A percentile compares a stretch with the other conserved stretches of the same genome.
Evolutionary conservation across 2,113 vertebrate species (phyloP).

Genomic region (Holacanthus passer): DNA sequence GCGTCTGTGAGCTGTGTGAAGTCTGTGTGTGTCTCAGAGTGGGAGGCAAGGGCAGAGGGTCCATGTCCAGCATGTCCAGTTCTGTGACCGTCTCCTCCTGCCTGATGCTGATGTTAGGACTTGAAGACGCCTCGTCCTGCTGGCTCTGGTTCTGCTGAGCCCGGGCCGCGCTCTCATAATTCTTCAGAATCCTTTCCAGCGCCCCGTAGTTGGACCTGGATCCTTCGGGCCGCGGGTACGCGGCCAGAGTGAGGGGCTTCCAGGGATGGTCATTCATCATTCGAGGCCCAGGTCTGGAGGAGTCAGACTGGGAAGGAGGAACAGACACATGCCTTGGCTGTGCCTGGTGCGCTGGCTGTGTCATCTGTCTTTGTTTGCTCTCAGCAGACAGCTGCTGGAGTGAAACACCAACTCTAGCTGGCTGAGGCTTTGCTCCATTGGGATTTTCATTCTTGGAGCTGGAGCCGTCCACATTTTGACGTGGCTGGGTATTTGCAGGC

Average conservation of each 20-base stretch:
- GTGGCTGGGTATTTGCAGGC: constrained; percentile 47
- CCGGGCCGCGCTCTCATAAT: constrained; percentile 87
- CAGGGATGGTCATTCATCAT: constrained; percentile 90
- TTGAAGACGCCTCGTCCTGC: constrained; percentile 59
- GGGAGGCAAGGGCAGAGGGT: constrained; percentile 70
- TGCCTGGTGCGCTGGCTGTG: constrained; percentile 43
- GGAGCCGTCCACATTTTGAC: constrained; percentile 35
- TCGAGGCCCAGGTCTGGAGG: constrained; percentile 68
- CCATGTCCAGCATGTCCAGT: constrained; percentile 84
- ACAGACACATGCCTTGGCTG: constrained; percentile 51
- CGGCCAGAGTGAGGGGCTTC: constrained; percentile 92
- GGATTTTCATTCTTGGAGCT: constrained; percentile 54
- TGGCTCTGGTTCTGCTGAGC: constrained; percentile 75
- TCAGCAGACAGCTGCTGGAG: constrained; percentile 69
- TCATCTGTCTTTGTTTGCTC: constrained; percentile 54
- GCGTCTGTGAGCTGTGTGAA: constrained; percentile 66
- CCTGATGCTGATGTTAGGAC: constrained; percentile 56
- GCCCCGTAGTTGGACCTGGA: constrained; percentile 95
- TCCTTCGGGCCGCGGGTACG: constrained; percentile 92
- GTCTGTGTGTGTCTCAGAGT: constrained; percentile 74
- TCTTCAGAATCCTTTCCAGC: constrained; percentile 93
- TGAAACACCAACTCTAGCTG: constrained; percentile 46
- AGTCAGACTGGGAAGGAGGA: constrained; percentile 60
- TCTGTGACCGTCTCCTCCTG: constrained; percentile 78
- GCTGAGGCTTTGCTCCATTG: constrained; percentile 53